These are phyloP conservation scores for Portevinia maculata DNA, from an alignment of 2,888 invertebrate species.

Conservation along the genomic window DNA sequence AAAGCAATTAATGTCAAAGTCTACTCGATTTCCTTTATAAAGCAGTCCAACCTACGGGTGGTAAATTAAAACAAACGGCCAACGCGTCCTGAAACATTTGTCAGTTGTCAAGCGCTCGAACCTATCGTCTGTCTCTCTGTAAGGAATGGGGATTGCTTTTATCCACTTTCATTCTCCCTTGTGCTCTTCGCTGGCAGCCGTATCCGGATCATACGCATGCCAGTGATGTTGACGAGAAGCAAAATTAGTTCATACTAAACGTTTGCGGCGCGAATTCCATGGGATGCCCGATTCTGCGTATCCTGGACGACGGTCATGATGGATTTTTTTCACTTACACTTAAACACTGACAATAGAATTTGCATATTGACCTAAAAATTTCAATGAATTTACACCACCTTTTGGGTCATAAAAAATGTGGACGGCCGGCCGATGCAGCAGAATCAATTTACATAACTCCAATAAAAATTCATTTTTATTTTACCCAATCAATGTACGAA, in stretches of 20 bases:
- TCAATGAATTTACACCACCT: too few species aligned
- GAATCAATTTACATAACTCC: conserved; percentile 61
- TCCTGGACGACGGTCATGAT: conserved; percentile 32
- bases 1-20: conserved; percentile 77
- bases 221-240: conserved; percentile 58
- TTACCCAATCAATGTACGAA: conserved; percentile 61
- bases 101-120: conserved; percentile 76
- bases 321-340: conserved; percentile 40
- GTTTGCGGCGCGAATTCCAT: conserved; percentile 42
- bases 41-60: conserved; percentile 76
- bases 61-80: conserved; percentile 78
- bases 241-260: conserved; percentile 67
- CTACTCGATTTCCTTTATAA: conserved; percentile 76
- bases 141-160: conserved; percentile 54
- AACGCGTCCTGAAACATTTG: conserved; percentile 77
- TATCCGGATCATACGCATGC: conserved; percentile 54
- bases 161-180: conserved; percentile 36
- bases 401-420: too few species aligned
- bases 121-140: conserved; percentile 25
- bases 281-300: neutral
- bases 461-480: conserved; percentile 69
- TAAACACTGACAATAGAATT: conserved; percentile 46
- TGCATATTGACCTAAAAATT: conserved; percentile 45
- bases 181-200: conserved; percentile 38
- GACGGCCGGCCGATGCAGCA: conserved; percentile 10